Base-by-base conservation (phyloP, 2,113 vertebrate genomes). In the Saimiri boliviensis region DNA sequence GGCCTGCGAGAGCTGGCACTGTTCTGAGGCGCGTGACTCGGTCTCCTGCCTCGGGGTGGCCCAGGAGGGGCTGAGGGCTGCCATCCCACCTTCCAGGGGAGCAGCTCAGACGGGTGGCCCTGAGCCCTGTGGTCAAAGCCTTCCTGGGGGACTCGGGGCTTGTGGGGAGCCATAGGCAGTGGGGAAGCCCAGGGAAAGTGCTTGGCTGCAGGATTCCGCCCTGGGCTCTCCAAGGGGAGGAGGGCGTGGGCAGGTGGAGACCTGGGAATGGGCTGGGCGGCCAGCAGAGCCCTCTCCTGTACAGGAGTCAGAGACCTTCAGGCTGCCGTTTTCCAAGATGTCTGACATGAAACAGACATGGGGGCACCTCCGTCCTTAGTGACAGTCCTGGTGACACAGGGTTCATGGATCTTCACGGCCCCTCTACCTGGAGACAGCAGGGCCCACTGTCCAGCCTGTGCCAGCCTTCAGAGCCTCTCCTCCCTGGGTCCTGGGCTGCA, bases 61-160 rank as follows among this genome's bases (percentile, higher is more conserved):
- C 42, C 35, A 4, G 20, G 54, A 3, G 7, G 94, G 8, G 20
- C 42, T 1, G 8, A 19, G 32, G 30, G 23, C 42, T 2, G 9
- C 35, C 5, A 5, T 35, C 9, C 14, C 49, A 1, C 5, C 13
- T 37, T 30, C 58, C 47, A 45, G 60, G 37, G 25, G 47, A 56
- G 68, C 30, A 32, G 45, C 45, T 32, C 30, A 76, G 45, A 92
- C 23, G 23, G 42, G 63, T 14, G 30, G 32, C 63, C 63, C 40
- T 23, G 2, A 11, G 35, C 5, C 16, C 27, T 49, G 12, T 7
- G 17, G 0, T n/a, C 8, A 0, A 32, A 42, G 17, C 8, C 37
- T 32, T 25, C 35, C 58, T 25, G 42, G 23, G 21, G 25, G 42
- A 14, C 25, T n/a, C 13, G 0, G 42, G 40, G 37, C 21, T 23